Base-by-base conservation (phyloP, 2,888 invertebrate species). In the Amiota mariae region DNA sequence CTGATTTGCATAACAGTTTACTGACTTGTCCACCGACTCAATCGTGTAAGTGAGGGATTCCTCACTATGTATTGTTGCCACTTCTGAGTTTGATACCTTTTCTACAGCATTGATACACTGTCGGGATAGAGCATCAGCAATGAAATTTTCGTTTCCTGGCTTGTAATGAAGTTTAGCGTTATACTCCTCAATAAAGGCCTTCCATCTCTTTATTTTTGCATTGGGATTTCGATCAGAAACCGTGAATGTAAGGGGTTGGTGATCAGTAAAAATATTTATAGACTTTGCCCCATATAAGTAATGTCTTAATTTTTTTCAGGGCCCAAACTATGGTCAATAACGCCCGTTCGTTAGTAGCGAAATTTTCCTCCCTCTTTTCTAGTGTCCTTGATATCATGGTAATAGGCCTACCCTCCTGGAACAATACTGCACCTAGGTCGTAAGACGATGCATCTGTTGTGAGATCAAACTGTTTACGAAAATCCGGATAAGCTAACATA, bases 281-380 rank as follows among this genome's bases (percentile, higher is more conserved):
- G 70, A 20, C 18, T 36, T 75, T 9, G 64, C 54, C 11, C 72
- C 72, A 48, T 72, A 75, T 1, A 72, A 56, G 63, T 70, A 75
- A 49, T 75, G 72, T 2, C 64, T 54, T 8, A 1, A 72, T 49
- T 13, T 20, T 63, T 56, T 70, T 63, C 12, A 72, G 54, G 2
- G 70, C 72, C 74, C 74, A 74, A 12, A 75, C 63, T 13, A 72
- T 68, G 9, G 74, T 72, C 1, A 74, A 46, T 13, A 74, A 64
- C n/a, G 72, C 72, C 10, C 63, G 18, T 20, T 74, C 72, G 63
- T 74, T 74, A 8, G 70, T 72, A 2, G 72, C 68, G 48, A 70
- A 72, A 20, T 70, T 63, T 49, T 57, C 51, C 51, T 72, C 72
- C 12, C 70, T 70, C 10, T 20, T 36, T 8, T 66, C 48, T 63